phyloP scores from a whole-genome alignment of 2,888 invertebrate genomes.

The Heliconius erato region DNA sequence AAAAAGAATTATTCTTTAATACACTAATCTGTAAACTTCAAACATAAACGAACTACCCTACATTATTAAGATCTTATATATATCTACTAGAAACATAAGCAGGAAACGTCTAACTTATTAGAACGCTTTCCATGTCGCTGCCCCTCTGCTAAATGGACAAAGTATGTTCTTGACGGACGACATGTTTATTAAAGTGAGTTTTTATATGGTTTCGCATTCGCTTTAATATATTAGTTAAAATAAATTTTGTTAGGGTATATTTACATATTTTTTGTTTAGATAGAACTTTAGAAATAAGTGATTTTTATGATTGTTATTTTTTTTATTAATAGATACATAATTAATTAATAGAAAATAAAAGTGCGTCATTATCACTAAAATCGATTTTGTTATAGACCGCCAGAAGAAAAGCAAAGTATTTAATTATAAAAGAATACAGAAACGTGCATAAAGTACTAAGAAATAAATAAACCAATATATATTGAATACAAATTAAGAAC shows the following conservation, averaged over 20 bases:
- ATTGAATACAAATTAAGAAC: too few species aligned
- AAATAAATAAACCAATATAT: too few species aligned
- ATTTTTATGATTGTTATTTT: too few species aligned
- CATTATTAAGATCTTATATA: slow-evolving; percentile 1
- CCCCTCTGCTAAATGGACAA: slow-evolving; percentile 47
- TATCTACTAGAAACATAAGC: slow-evolving; percentile 4
- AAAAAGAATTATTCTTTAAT: too few species aligned
- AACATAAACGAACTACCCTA: too few species aligned
- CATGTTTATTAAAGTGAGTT: slow-evolving; percentile 50
- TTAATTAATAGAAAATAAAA: too few species aligned
- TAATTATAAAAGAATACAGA: too few species aligned
- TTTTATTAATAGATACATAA: too few species aligned
- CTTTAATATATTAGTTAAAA: background rate
- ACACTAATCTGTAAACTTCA: background rate
- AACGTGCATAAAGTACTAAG: too few species aligned
- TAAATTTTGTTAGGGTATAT: background rate
- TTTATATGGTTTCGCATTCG: slow-evolving; percentile 31
- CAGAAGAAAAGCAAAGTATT: too few species aligned
- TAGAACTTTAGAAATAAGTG: background rate
- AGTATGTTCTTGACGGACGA: slow-evolving; percentile 48
- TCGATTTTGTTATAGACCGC: too few species aligned
- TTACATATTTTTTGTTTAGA: background rate
- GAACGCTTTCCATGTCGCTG: slow-evolving; percentile 63
- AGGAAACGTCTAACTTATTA: slow-evolving; percentile 56
- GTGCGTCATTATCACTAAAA: too few species aligned